Evolutionary conservation across 2,113 vertebrate genomes (phyloP).

Genomic region (Misgurnus mizolepis): DNA sequence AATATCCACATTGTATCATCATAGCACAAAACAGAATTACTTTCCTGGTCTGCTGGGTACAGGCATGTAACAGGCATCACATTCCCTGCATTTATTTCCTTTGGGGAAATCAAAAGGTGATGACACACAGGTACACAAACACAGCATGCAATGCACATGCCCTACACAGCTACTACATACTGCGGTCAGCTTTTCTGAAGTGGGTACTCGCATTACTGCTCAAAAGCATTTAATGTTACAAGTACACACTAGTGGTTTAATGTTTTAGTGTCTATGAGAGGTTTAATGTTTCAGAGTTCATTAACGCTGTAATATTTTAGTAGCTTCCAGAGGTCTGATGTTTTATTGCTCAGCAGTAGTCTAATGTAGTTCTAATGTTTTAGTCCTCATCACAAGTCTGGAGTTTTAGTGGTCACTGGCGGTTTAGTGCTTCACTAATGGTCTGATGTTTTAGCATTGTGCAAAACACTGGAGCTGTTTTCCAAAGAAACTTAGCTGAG

Average conservation of each 20-base stretch:
- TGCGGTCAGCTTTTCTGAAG: constrained; percentile 1
- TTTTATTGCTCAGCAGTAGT: constrained; percentile 35
- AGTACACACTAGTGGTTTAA: constrained; percentile 23
- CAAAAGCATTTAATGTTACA: constrained; percentile 11
- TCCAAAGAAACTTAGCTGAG: background rate
- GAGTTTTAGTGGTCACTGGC: constrained; percentile 24
- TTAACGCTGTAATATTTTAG: constrained; percentile 34
- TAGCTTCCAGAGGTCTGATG: constrained; percentile 31
- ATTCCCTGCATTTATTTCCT: constrained; percentile 19
- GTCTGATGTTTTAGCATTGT: constrained; percentile 5
- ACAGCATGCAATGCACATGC: constrained; percentile 21
- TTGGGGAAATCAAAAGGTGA: constrained; percentile 26
- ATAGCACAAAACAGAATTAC: too few relatives aligned
- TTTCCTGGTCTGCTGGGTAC: too few relatives aligned
- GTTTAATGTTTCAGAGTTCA: constrained; percentile 39
- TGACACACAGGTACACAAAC: background rate
- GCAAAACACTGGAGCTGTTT: too few relatives aligned
- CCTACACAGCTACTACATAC: background rate
- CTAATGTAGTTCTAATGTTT: background rate
- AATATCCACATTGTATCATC: too few relatives aligned
- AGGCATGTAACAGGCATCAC: too few relatives aligned
- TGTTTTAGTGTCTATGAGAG: constrained; percentile 17
- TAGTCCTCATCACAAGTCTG: background rate
- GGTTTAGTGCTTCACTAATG: background rate
- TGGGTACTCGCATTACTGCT: constrained; percentile 13